phyloP scores from a whole-genome alignment of 2,113 vertebrate species.

The Chiloscyllium plagiosum region DNA sequence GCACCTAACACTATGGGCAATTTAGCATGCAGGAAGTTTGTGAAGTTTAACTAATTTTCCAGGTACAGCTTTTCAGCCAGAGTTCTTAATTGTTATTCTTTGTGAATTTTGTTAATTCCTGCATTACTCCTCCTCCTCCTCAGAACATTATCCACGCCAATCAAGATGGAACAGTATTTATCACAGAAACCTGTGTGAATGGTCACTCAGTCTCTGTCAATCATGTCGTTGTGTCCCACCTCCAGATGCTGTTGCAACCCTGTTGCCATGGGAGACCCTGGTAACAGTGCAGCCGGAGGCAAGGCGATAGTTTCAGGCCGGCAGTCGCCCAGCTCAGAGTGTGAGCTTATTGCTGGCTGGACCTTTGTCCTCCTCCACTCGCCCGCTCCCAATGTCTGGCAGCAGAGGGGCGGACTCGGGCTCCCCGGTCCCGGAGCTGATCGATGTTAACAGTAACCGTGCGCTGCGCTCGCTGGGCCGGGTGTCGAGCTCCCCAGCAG shows the following conservation, averaged over 20 bases:
- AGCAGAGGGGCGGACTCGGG: background rate
- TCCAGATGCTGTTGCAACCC: background rate
- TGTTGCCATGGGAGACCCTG: background rate
- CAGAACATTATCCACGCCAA: no score
- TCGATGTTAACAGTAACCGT: constrained; percentile 24
- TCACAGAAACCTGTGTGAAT: background rate
- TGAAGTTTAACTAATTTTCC: no score
- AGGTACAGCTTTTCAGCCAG: no score
- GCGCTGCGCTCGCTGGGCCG: background rate
- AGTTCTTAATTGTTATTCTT: no score
- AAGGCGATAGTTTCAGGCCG: background rate
- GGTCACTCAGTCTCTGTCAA: background rate
- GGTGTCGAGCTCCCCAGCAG: background rate
- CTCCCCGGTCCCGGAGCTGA: background rate
- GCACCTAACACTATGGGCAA: no score
- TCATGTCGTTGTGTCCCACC: background rate
- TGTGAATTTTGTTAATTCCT: no score
- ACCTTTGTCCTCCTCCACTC: no score
- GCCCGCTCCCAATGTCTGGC: background rate
- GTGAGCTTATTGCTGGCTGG: background rate
- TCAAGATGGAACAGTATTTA: no score
- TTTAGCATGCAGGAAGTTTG: no score
- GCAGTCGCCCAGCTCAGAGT: background rate
- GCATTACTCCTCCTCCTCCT: no score
- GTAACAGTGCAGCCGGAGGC: background rate